These are phyloP conservation scores for Zaprionus lineosus DNA, from an alignment of 2,888 invertebrate genomes.

Conservation along the genomic window DNA sequence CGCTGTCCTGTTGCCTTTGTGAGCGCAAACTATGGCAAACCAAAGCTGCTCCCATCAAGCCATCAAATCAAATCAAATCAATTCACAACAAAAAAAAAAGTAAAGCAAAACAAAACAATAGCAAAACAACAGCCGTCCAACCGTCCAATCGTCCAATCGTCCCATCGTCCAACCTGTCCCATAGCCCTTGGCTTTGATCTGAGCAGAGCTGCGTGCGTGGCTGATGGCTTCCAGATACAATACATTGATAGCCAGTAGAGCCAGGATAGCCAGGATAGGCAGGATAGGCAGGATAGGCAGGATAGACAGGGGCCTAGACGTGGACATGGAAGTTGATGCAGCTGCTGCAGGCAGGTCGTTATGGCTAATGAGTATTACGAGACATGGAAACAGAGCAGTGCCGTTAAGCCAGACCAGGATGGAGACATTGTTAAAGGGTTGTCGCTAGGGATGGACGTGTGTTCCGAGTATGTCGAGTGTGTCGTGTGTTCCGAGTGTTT, in stretches of 20 bases:
- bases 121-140: conserved; percentile 7
- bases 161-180: conserved; percentile 4
- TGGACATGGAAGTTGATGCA: conserved; percentile 19
- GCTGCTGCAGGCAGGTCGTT: conserved; percentile 58
- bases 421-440: conserved; percentile 9
- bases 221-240: conserved; percentile 52
- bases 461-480: not conserved
- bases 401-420: not conserved
- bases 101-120: conserved; percentile 23
- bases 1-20: not conserved
- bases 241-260: conserved; percentile 1
- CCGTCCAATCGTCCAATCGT: conserved; percentile 7
- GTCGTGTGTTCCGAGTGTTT: not conserved
- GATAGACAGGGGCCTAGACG: conserved; percentile 15
- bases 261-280: too few species aligned
- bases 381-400: conserved; percentile 35
- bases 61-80: conserved; percentile 41
- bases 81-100: conserved; percentile 26
- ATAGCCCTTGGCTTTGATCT: conserved; percentile 52
- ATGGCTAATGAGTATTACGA: conserved; percentile 74
- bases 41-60: conserved; percentile 15
- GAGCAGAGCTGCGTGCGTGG: conserved; percentile 44
- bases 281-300: too few species aligned
- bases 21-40: conserved; percentile 20
- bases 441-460: conserved; percentile 13